A percentile compares a stretch with the other conserved stretches of the same genome.
phyloP scores from a whole-genome alignment of 2,113 vertebrate species.

The Oreocharis arfaki region DNA sequence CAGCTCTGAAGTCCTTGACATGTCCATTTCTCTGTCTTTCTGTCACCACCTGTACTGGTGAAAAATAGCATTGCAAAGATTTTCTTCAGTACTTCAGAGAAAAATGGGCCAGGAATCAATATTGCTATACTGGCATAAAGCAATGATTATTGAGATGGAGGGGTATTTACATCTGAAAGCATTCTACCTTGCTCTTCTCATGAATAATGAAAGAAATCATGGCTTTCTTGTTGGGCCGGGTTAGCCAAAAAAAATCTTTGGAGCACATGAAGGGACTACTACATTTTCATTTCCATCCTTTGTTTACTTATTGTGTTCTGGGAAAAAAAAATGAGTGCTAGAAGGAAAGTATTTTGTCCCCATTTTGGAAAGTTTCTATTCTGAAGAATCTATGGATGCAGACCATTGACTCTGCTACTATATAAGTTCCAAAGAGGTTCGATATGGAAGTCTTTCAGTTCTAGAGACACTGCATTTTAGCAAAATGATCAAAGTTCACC shows the following conservation, averaged over 20 bases:
- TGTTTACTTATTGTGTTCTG: background rate
- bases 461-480: background rate
- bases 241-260: conserved; percentile 21
- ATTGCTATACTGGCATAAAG: background rate
- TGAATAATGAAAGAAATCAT: conserved; percentile 37
- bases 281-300: background rate
- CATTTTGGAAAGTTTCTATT: background rate
- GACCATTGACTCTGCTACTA: background rate
- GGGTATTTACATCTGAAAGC: conserved; percentile 56
- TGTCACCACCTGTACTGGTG: background rate
- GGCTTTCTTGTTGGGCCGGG: background rate
- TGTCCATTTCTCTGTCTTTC: background rate
- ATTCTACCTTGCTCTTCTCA: conserved; percentile 17
- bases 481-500: background rate
- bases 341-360: background rate
- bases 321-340: background rate
- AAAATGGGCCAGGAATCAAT: conserved; percentile 19
- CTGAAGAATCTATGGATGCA: background rate
- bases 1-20: background rate
- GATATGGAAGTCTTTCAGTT: background rate
- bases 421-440: background rate
- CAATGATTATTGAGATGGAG: background rate
- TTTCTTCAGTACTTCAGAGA: conserved; percentile 16
- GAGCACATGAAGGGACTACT: background rate
- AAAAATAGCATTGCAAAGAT: conserved; percentile 20